Evolutionary conservation across 1,140 invertebrate species (phyloP).

Genomic region (Spodoptera litura): DNA sequence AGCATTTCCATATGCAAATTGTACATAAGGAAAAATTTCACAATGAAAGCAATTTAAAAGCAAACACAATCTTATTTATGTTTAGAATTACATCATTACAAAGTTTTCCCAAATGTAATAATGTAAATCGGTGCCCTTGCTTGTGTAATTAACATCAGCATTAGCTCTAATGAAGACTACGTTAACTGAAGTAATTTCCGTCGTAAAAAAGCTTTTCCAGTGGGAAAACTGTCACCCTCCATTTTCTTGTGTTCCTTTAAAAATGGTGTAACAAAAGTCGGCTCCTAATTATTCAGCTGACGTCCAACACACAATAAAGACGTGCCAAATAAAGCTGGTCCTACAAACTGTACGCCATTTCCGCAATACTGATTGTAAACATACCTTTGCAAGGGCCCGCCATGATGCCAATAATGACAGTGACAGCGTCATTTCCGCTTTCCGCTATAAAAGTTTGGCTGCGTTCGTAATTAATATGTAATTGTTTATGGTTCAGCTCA

Average conservation of each 20-base stretch:
- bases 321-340: slow-evolving; percentile 36
- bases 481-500: slow-evolving; percentile 28
- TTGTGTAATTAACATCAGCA: no score
- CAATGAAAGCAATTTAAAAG: no score
- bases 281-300: slow-evolving; percentile 18
- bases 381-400: slow-evolving; percentile 37
- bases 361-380: slow-evolving; percentile 40
- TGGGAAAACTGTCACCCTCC: neutral
- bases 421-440: slow-evolving; percentile 45
- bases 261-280: slow-evolving; percentile 11
- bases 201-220: neutral
- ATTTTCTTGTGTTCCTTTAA: slow-evolving; percentile 7
- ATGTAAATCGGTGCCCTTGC: no score
- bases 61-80: no score
- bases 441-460: slow-evolving; percentile 24
- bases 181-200: no score
- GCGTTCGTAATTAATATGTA: slow-evolving; percentile 32
- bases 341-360: slow-evolving; percentile 38
- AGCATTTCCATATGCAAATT: neutral
- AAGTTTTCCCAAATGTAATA: no score
- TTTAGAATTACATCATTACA: no score
- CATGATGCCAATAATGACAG: slow-evolving; percentile 37
- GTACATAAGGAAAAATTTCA: neutral
- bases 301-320: slow-evolving; percentile 33
- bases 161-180: no score